Evolutionary conservation across 2,888 invertebrate genomes (phyloP).

Genomic region (Phragmatobia fuliginosa): DNA sequence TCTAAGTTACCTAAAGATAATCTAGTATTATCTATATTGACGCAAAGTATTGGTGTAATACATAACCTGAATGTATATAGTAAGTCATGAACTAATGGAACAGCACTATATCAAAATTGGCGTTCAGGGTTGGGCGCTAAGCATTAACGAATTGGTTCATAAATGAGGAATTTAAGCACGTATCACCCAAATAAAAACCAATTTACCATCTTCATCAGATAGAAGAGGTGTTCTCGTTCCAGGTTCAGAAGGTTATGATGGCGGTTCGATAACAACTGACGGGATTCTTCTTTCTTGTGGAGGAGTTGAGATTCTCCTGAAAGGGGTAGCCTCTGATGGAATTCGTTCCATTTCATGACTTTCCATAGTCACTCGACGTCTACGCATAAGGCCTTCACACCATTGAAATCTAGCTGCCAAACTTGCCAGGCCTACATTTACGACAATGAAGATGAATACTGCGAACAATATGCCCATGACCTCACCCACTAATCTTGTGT

Average conservation of each 20-base stretch:
- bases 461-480: constrained; percentile 74
- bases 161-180: neutral
- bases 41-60: too few species aligned
- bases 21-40: neutral
- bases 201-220: neutral
- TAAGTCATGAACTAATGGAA: too few species aligned
- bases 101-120: neutral
- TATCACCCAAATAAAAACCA: neutral
- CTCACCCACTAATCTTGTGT: constrained; percentile 78
- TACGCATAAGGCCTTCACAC: constrained; percentile 58
- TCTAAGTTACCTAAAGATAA: neutral
- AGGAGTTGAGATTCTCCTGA: constrained; percentile 43
- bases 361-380: constrained; percentile 46
- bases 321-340: constrained; percentile 12
- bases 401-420: constrained; percentile 71
- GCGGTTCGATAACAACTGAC: constrained; percentile 65
- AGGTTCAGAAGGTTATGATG: constrained; percentile 56
- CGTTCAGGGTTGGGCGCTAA: too few species aligned
- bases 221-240: constrained; percentile 42
- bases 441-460: constrained; percentile 57
- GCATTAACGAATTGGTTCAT: neutral
- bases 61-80: too few species aligned
- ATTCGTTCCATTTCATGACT: constrained; percentile 60
- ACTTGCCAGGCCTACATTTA: constrained; percentile 62
- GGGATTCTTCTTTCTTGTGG: constrained; percentile 53